phyloP scores from a whole-genome alignment of 2,888 invertebrate genomes.

The Cataglyphis cursor region DNA sequence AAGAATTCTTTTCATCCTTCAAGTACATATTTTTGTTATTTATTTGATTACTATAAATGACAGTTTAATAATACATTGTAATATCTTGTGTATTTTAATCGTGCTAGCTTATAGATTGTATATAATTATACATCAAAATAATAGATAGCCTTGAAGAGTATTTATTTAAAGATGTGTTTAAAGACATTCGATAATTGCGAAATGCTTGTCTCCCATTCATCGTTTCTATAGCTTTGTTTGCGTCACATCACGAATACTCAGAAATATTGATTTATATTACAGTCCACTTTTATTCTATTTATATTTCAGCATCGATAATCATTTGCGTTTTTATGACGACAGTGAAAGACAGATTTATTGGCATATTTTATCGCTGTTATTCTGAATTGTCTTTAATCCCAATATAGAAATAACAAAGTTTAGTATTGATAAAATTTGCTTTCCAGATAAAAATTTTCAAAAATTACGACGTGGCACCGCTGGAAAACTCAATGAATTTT shows the following conservation, averaged over 20 bases:
- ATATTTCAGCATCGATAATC: conserved; percentile 58
- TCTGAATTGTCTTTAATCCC: not conserved
- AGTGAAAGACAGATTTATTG: conserved; percentile 7
- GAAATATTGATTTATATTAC: conserved; percentile 68
- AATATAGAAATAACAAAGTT: not conserved
- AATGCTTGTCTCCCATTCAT: not conserved
- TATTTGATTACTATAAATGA: not conserved
- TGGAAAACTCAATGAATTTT: conserved; percentile 82
- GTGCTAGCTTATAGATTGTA: not conserved
- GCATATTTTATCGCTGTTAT: conserved; percentile 6
- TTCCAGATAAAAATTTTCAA: conserved; percentile 80
- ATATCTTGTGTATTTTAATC: not conserved
- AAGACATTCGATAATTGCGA: conserved; percentile 13
- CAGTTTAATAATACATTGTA: not conserved
- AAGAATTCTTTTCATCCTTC: conserved; percentile 86
- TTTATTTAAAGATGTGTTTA: conserved; percentile 13
- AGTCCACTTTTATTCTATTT: conserved; percentile 62
- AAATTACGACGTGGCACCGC: conserved; percentile 82
- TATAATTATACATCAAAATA: not conserved
- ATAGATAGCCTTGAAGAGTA: not conserved
- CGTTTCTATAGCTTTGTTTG: conserved; percentile 30
- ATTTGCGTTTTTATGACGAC: conserved; percentile 47
- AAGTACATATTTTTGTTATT: conserved; percentile 78
- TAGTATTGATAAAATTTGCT: not conserved
- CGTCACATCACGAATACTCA: conserved; percentile 46